phyloP scores from a whole-genome alignment of 2,888 invertebrate species.

The Erebia epiphron region DNA sequence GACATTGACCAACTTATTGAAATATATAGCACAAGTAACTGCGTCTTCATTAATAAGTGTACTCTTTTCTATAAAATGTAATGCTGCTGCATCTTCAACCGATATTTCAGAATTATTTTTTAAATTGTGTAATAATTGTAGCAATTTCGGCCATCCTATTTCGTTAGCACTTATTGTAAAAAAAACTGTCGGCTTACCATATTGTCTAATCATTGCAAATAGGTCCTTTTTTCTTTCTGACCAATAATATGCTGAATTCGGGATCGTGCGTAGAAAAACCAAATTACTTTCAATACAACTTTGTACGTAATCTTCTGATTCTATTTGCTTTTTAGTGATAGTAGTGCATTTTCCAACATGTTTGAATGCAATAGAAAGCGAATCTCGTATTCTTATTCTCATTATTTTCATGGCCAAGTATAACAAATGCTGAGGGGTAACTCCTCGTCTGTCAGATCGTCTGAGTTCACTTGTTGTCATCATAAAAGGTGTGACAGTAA shows the following conservation, averaged over 20 bases:
- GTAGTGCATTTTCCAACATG: slow-evolving; percentile 45
- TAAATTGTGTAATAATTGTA: slow-evolving; percentile 53
- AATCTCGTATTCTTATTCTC: slow-evolving; percentile 39
- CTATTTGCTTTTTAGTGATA: slow-evolving; percentile 47
- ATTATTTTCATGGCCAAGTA: slow-evolving; percentile 52
- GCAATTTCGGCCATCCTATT: slow-evolving; percentile 51
- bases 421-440: slow-evolving; percentile 48
- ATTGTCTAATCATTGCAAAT: slow-evolving; percentile 61
- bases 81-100: slow-evolving; percentile 34
- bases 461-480: slow-evolving; percentile 52
- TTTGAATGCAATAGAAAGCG: slow-evolving; percentile 35
- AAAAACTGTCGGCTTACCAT: slow-evolving; percentile 57
- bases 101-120: slow-evolving; percentile 16
- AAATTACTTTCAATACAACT: slow-evolving; percentile 44
- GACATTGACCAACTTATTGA: slow-evolving; percentile 52
- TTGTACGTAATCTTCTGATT: slow-evolving; percentile 47
- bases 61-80: slow-evolving; percentile 39
- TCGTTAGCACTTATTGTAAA: slow-evolving; percentile 61
- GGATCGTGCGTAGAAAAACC: slow-evolving; percentile 53
- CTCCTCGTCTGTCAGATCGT: slow-evolving; percentile 50
- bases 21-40: slow-evolving; percentile 49
- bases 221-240: slow-evolving; percentile 54
- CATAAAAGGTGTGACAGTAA: slow-evolving; percentile 46
- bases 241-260: slow-evolving; percentile 60
- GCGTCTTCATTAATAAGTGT: slow-evolving; percentile 49